Percentiles rank a stretch among this genome's conserved stretches.
These are phyloP conservation scores for Hypomesus transpacificus DNA, from an alignment of 2,113 vertebrate genomes.

Conservation along the genomic window DNA sequence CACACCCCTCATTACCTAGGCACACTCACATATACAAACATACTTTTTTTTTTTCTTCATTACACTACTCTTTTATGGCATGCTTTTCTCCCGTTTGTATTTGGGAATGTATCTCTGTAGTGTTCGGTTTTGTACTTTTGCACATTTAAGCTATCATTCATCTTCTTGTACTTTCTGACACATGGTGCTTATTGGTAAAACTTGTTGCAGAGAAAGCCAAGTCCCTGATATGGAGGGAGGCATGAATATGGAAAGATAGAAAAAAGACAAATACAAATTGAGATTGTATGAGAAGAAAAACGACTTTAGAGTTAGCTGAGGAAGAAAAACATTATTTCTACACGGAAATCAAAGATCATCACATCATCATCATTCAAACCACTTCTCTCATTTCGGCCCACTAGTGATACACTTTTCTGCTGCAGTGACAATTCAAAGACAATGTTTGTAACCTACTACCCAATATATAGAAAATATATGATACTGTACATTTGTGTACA, in stretches of 20 bases:
- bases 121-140: conserved; percentile 95
- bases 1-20: neutral
- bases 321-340: neutral
- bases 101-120: conserved; percentile 83
- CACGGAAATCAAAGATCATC: conserved; percentile 2
- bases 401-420: conserved; percentile 8
- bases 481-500: conserved; percentile 26
- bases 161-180: conserved; percentile 70
- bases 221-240: too few relatives aligned
- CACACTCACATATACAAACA: conserved; percentile 5
- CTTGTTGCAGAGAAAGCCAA: conserved; percentile 22
- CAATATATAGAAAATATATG: conserved; percentile 23
- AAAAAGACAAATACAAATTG: neutral
- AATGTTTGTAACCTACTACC: conserved; percentile 47
- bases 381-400: conserved; percentile 5
- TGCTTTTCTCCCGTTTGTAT: conserved; percentile 75
- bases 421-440: conserved; percentile 6
- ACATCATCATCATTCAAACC: neutral
- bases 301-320: neutral
- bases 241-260: too few relatives aligned
- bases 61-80: conserved; percentile 79
- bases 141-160: conserved; percentile 85
- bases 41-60: neutral
- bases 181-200: conserved; percentile 74
- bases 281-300: neutral